Evolutionary conservation across 2,797 vertebrate species (phyloP).

Genomic region (Pampus argenteus): DNA sequence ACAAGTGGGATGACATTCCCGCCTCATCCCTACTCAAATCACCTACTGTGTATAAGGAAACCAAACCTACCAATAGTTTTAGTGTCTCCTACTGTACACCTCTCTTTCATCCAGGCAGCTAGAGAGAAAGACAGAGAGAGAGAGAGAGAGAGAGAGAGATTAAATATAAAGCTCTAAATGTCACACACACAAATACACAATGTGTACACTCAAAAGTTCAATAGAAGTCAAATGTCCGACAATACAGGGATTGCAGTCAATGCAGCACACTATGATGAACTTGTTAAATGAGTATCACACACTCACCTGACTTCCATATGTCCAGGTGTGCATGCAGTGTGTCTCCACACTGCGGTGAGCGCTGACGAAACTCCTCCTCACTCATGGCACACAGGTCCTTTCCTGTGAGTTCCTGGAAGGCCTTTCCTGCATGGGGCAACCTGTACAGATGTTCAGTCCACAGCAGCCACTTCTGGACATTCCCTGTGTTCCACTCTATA

Average conservation of each 20-base stretch:
- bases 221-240: neutral
- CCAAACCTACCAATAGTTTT: constrained; percentile 73
- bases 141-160: constrained; percentile 20
- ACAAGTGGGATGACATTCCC: no score
- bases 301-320: constrained; percentile 97
- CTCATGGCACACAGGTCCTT: constrained; percentile 94
- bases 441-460: constrained; percentile 98
- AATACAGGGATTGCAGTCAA: neutral
- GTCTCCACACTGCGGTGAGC: constrained; percentile 91
- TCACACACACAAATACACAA: neutral
- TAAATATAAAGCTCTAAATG: neutral
- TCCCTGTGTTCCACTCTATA: constrained; percentile 91
- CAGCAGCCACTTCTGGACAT: constrained; percentile 98
- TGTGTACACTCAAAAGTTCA: neutral
- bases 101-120: constrained; percentile 99
- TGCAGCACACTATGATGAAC: neutral
- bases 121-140: constrained; percentile 38
- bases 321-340: constrained; percentile 96
- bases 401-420: constrained; percentile 94
- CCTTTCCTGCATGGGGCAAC: constrained; percentile 92
- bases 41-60: constrained; percentile 31
- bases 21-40: no score
- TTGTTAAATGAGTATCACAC: constrained; percentile 3
- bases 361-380: constrained; percentile 95
- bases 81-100: constrained; percentile 83